These are phyloP conservation scores for Crypturellus undulatus DNA, from an alignment of 2,113 vertebrate genomes.

Conservation along the genomic window DNA sequence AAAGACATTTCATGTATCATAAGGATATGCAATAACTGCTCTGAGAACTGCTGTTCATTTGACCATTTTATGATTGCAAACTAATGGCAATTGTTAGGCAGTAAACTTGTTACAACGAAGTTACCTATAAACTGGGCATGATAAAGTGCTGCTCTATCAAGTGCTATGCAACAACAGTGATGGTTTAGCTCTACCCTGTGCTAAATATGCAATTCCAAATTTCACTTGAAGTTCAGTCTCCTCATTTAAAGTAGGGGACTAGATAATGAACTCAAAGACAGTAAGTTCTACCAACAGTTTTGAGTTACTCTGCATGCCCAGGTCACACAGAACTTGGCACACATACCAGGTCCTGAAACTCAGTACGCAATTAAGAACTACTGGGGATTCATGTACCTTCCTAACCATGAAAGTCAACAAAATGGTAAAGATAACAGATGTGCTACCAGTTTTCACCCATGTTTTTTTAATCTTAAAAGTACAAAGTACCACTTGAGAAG, in stretches of 20 bases:
- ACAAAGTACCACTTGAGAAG: neutral
- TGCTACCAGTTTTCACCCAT: neutral
- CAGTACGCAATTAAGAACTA: accelerated
- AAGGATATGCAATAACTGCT: neutral
- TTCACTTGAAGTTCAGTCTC: neutral
- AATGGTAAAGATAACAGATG: neutral
- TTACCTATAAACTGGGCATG: neutral
- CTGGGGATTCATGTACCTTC: neutral
- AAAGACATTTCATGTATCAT: slow-evolving; percentile 30
- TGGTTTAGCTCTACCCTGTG: neutral
- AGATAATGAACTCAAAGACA: accelerated
- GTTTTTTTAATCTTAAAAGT: neutral
- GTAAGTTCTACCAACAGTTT: neutral
- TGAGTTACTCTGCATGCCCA: neutral
- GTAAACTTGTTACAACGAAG: slow-evolving; percentile 17
- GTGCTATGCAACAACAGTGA: neutral
- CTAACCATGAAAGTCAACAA: neutral
- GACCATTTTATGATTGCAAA: slow-evolving; percentile 55
- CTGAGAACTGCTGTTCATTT: slow-evolving; percentile 51
- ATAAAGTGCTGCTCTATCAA: neutral
- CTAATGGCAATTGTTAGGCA: slow-evolving; percentile 17
- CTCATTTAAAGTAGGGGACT: neutral
- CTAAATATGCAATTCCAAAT: neutral
- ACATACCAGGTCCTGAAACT: neutral
- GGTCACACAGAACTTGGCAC: neutral